These are phyloP conservation scores for Pseudopleuronectes americanus DNA, from an alignment of 2,797 vertebrate species.

Conservation along the genomic window DNA sequence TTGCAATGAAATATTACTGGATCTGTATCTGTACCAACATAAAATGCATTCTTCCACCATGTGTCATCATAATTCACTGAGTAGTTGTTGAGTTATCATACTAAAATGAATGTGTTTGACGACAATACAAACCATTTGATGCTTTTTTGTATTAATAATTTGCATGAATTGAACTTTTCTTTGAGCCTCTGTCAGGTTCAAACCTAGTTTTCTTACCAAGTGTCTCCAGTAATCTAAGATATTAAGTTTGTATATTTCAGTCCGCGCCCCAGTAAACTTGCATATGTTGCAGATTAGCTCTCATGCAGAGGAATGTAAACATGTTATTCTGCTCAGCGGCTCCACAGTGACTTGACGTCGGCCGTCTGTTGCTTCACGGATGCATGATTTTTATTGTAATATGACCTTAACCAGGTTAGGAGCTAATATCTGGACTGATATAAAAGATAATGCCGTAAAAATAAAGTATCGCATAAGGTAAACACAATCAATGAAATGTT, in stretches of 20 bases:
- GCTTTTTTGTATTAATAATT: too few relatives aligned
- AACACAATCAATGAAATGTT: constrained; percentile 31
- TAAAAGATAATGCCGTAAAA: constrained; percentile 23
- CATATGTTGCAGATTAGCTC: neutral
- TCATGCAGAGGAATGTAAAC: neutral
- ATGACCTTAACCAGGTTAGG: constrained; percentile 15
- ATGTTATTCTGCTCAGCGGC: neutral
- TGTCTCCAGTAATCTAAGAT: too few relatives aligned
- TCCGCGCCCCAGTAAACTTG: neutral
- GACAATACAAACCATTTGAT: too few relatives aligned
- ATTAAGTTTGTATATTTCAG: neutral
- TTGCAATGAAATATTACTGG: too few relatives aligned
- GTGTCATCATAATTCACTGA: too few relatives aligned
- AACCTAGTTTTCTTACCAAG: too few relatives aligned
- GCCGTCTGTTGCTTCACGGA: neutral
- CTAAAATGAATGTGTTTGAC: too few relatives aligned
- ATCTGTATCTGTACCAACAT: too few relatives aligned
- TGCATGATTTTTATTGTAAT: neutral
- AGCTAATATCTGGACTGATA: constrained; percentile 17
- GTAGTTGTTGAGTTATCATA: too few relatives aligned
- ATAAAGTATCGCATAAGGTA: constrained; percentile 25
- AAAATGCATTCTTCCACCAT: too few relatives aligned
- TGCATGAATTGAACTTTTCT: too few relatives aligned
- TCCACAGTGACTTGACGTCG: neutral
- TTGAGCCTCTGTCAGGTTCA: too few relatives aligned